Conservation (phyloP, 2,888 invertebrate genomes). For the Coecobrya sp. region DNA sequence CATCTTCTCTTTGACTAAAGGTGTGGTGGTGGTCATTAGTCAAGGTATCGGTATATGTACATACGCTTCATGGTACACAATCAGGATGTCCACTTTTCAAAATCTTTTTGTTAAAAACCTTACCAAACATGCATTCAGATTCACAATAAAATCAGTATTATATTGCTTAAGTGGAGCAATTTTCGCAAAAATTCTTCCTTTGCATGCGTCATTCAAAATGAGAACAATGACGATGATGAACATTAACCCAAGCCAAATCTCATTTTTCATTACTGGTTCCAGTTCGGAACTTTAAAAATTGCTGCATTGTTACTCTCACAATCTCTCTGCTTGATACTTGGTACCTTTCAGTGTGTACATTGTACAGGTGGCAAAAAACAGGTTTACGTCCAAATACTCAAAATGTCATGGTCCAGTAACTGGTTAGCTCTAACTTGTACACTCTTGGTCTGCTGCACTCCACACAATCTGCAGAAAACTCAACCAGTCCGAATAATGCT, state of each 20-base stretch:
- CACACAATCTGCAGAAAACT: neutral
- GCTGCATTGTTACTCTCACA: constrained; percentile 6
- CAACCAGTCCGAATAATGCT: neutral
- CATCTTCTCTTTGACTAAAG: too few species aligned
- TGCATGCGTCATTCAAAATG: neutral
- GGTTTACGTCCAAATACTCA: neutral
- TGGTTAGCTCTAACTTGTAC: neutral
- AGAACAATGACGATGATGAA: neutral
- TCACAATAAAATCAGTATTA: too few species aligned
- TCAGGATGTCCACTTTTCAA: too few species aligned
- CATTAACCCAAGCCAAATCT: neutral
- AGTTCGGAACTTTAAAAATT: constrained; percentile 11
- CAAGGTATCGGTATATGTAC: too few species aligned
- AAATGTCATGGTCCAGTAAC: constrained; percentile 19
- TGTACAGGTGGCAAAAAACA: neutral
- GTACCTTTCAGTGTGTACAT: neutral
- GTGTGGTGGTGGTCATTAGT: too few species aligned
- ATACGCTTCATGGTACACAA: too few species aligned
- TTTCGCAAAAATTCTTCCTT: neutral
- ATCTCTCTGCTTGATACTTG: too few species aligned
- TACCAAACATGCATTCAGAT: too few species aligned
- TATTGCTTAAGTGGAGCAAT: too few species aligned
- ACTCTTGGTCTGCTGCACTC: neutral
- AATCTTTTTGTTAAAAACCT: too few species aligned
- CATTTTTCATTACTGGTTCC: constrained; percentile 31